phyloP scores from a whole-genome alignment of 2,888 invertebrate genomes.

The Tiliacea citrago region DNA sequence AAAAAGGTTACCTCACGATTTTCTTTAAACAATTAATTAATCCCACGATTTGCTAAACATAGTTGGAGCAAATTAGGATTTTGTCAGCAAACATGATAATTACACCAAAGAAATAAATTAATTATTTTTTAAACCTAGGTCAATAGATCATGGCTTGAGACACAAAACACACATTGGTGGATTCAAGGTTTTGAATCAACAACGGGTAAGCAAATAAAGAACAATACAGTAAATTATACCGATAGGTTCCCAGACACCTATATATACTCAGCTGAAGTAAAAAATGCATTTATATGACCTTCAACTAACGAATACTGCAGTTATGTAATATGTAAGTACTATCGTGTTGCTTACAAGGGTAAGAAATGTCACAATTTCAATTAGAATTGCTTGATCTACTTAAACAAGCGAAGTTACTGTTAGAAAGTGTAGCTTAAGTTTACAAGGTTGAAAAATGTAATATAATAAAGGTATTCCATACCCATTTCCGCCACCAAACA shows the following conservation, averaged over 20 bases:
- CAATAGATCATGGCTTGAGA: too few relatives aligned
- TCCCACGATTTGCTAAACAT: background rate
- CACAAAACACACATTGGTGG: background rate
- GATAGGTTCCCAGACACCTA: background rate
- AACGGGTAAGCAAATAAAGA: background rate
- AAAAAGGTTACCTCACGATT: background rate
- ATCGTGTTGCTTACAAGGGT: background rate
- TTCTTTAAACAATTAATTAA: background rate
- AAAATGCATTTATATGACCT: slow-evolving; percentile 2
- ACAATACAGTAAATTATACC: background rate
- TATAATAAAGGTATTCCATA: background rate
- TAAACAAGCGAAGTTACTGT: slow-evolving; percentile 12
- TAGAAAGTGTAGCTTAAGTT: too few relatives aligned
- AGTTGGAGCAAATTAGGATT: too few relatives aligned
- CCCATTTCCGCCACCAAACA: background rate
- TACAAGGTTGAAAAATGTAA: background rate
- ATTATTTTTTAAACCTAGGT: background rate
- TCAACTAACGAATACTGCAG: background rate
- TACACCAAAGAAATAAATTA: background rate
- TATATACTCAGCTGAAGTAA: slow-evolving; percentile 10
- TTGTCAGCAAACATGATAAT: background rate
- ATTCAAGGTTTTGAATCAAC: background rate
- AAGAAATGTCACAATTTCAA: slow-evolving; percentile 6
- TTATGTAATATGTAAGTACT: background rate
- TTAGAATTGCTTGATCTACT: slow-evolving; percentile 8